Evolutionary conservation across 1,140 invertebrate species (phyloP), one percentile per base, ranked within the genome.

Genomic region (Hyles vespertilio): DNA sequence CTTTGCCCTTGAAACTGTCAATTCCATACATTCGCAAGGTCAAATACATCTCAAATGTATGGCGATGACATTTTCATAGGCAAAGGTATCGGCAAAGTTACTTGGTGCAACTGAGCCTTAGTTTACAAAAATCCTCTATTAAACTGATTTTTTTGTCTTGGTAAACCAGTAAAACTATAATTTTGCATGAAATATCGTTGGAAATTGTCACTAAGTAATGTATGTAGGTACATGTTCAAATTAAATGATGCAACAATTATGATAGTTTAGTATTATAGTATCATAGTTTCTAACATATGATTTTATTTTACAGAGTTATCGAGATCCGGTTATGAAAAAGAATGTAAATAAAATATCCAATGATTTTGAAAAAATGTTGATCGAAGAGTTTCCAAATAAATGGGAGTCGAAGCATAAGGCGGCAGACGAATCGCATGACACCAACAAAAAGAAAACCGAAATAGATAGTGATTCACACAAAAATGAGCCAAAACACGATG

Each of bases 321-420:
- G 85, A n/a, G 87, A 89, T 70, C 10, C 70, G 6, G 57, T 62
- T 5, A 85, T 89, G 81, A 89, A 86, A 61, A 84, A 79, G 50
- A 85, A 85, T 64, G 65, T 89, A 0, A 80, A 77, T 58, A 89
- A 87, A 79, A 68, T 86, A 32, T 82, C 85, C 32, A 54, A 72
- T 40, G 85, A 89, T 34, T 89, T 89, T 60, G 87, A 89, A 65
- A 89, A 80, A 62, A 67, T 83, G 56, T 66, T 89, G 43, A 77
- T 64, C 43, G 81, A 89, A 58, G 87, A 87, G 63, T 84, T 88
- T 74, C 77, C 73, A 36, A 77, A 67, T 52, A 87, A 84, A 73
- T 67, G 64, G 47, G 81, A 85, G n/a, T 51, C 58, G 3, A 83
- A 81, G 70, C 51, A 43, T 8, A 83, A 84, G 61, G 33, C 69